Percentiles rank a stretch among this genome's conserved stretches.
Evolutionary conservation across 1,140 invertebrate genomes (phyloP).

Genomic region (Cotesia vestalis): DNA sequence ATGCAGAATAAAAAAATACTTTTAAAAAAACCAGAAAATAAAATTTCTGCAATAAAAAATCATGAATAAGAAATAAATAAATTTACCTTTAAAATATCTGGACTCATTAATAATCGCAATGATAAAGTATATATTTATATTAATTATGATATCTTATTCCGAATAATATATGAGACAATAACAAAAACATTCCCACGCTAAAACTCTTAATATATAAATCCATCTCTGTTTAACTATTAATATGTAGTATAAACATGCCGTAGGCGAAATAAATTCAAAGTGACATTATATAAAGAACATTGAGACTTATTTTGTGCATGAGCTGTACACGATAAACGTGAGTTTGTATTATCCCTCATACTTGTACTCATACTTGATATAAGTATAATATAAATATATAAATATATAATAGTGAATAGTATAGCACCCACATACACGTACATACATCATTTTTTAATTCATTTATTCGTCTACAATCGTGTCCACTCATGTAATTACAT

Average conservation of each 20-base stretch:
- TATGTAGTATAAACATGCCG: conserved; percentile 15
- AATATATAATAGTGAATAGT: conserved; percentile 12
- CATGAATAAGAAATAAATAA: too few relatives aligned
- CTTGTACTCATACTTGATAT: too few relatives aligned
- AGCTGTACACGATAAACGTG: conserved; percentile 36
- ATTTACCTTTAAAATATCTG: too few relatives aligned
- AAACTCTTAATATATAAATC: conserved; percentile 15
- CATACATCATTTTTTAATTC: conserved; percentile 10
- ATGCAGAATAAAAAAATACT: too few relatives aligned
- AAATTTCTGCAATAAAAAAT: too few relatives aligned
- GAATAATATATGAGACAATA: not conserved
- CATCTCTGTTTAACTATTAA: conserved; percentile 19
- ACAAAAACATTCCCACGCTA: conserved; percentile 36
- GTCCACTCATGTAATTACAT: conserved; percentile 34
- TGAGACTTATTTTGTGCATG: conserved; percentile 18
- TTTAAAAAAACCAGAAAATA: too few relatives aligned
- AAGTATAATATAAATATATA: too few relatives aligned
- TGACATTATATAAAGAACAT: conserved; percentile 31
- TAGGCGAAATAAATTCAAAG: conserved; percentile 23
- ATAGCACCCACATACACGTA: conserved; percentile 46
- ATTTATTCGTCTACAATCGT: conserved; percentile 7
- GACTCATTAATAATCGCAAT: not conserved
- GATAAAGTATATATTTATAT: not conserved
- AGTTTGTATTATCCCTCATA: conserved; percentile 30
- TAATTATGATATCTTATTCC: conserved; percentile 19